Conservation (phyloP, 2,113 vertebrate genomes). For the Chlamydotis undulata region DNA sequence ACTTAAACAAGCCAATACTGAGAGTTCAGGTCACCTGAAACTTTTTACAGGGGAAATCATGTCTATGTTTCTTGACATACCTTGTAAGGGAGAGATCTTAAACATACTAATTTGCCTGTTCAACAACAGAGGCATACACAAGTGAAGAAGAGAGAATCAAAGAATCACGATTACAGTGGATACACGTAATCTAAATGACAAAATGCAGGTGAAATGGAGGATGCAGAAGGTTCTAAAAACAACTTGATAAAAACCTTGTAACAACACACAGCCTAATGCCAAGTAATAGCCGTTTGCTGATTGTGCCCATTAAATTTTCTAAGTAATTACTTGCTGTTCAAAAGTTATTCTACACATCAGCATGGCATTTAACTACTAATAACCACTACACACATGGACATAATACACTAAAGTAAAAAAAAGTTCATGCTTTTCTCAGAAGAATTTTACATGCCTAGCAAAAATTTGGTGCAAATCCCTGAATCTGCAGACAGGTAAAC, state of each 20-base stretch:
- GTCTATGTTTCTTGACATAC: neutral
- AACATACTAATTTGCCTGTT: neutral
- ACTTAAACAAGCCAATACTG: neutral
- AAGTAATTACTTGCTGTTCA: neutral
- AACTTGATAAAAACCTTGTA: neutral
- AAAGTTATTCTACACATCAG: neutral
- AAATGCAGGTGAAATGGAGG: neutral
- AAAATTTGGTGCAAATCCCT: neutral
- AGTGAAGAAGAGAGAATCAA: neutral
- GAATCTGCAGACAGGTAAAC: neutral
- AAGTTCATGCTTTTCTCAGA: neutral
- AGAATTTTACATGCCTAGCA: neutral
- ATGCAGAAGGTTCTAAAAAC: neutral
- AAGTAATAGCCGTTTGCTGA: neutral
- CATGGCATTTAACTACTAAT: neutral
- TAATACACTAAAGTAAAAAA: neutral
- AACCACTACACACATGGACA: neutral
- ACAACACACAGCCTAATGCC: neutral
- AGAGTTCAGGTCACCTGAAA: neutral
- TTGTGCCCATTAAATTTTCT: neutral
- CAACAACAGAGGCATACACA: neutral
- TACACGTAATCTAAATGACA: neutral
- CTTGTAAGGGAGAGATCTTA: neutral
- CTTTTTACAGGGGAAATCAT: neutral
- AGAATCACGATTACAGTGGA: neutral